Evolutionary conservation across 2,797 vertebrate species (phyloP), one percentile per base, ranked within the genome.

Genomic region (Adrianichthys oophorus): DNA sequence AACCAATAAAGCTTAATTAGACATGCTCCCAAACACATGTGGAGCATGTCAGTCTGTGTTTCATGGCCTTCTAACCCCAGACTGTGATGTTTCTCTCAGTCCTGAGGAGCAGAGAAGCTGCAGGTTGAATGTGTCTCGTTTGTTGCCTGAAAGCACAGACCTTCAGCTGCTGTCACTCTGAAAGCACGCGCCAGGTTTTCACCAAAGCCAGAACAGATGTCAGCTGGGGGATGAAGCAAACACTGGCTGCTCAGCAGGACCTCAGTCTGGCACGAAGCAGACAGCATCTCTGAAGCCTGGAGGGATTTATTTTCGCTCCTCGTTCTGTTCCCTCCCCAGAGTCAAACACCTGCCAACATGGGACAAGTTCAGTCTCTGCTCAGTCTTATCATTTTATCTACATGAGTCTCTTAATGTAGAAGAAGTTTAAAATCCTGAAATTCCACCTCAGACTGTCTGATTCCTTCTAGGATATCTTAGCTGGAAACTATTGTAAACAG

Each of bases 181-280:
- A 32, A 32, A 8, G 7, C 29, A 7, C 29, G 29, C 29, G 7
- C 7, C 29, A 32, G 29, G 7, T 32, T 32, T 32, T 32, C 8
- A 32, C 8, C 29, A 8, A 32, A 32, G 29, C 29, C 29, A 32
- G 29, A 32, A 10, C 29, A 10, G 29, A 32, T 10, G 29, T 32
- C 8, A 2, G 19, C 41, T 32, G 23, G 62, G 42, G 18, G 26
- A 59, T 41, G 16, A 26, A 21, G 17, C 23, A 3, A 15, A 18
- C 6, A 40, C 45, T 15, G 3, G 0, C 17, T 15, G 12, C 57
- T 42, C 50, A 14, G 18, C 59, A 68, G 81, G 76, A 72, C 67
- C 74, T 43, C 16, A 0, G 62, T 51, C 41, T 75, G 64, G 76
- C 67, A 16, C 59, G 54, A 56, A 58, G 58, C 62, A 65, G 70